Evolutionary conservation across 2,113 vertebrate genomes (phyloP).

Genomic region (Chunga burmeisteri): DNA sequence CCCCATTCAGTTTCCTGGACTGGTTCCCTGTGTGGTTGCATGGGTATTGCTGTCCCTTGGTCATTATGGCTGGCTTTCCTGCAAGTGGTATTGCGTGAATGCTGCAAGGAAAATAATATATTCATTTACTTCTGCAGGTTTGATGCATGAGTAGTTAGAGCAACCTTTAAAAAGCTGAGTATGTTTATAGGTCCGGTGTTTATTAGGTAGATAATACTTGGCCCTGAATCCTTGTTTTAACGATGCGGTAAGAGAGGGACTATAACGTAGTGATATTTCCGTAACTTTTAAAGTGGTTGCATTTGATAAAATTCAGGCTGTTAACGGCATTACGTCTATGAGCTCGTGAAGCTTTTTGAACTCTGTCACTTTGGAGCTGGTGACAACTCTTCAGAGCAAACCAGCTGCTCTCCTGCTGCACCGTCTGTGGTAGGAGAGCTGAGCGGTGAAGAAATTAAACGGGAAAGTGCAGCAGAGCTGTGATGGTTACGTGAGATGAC

Average conservation of each 20-base stretch:
- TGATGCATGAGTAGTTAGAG: neutral
- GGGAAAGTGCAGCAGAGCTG: neutral
- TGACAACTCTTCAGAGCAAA: neutral
- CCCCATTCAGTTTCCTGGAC: neutral
- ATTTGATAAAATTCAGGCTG: neutral
- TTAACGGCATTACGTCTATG: neutral
- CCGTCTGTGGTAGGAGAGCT: neutral
- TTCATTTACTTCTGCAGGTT: neutral
- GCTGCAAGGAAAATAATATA: neutral
- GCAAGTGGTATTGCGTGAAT: neutral
- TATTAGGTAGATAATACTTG: conserved; percentile 4
- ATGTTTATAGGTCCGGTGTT: neutral
- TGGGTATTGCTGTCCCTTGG: neutral
- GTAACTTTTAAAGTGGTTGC: neutral
- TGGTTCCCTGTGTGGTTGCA: neutral
- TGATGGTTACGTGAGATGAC: neutral
- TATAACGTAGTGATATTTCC: neutral
- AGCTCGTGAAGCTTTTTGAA: neutral
- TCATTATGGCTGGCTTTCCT: neutral
- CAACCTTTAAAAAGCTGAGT: neutral
- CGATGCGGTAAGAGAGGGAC: neutral
- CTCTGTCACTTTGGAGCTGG: neutral
- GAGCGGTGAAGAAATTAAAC: neutral
- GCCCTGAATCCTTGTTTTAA: neutral
- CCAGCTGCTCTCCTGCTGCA: neutral